Conservation (phyloP, 2,888 invertebrate genomes). For the Chorisops tibialis region DNA sequence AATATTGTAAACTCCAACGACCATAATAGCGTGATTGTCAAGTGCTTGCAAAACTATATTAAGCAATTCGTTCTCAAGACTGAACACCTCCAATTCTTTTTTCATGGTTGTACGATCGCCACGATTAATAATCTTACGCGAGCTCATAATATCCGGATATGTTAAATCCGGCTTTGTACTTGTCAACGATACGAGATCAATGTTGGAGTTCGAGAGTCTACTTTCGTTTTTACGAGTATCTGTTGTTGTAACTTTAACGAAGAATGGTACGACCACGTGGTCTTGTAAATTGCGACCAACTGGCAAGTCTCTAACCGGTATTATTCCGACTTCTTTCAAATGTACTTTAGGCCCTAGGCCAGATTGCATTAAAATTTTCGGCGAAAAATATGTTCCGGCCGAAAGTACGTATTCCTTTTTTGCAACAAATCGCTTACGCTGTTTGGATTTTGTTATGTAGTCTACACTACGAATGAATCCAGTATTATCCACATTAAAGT, state of each 20-base stretch:
- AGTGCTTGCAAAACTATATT: not conserved
- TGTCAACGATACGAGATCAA: not conserved
- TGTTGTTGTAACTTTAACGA: constrained; percentile 30
- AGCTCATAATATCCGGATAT: not conserved
- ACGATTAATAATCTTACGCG: not conserved
- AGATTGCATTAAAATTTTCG: constrained; percentile 46
- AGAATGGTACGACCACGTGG: constrained; percentile 60
- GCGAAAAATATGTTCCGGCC: constrained; percentile 45
- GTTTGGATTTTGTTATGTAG: not conserved
- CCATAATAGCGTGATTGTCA: not conserved
- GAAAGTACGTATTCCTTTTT: constrained; percentile 44
- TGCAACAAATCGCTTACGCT: not conserved
- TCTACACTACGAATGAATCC: not conserved
- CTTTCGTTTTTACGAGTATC: not conserved
- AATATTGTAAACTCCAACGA: constrained; percentile 34
- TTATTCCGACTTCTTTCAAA: constrained; percentile 38
- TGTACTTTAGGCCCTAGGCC: constrained; percentile 44
- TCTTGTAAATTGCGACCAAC: constrained; percentile 78
- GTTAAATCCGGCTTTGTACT: constrained; percentile 32
- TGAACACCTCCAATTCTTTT: not conserved
- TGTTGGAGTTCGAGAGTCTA: constrained; percentile 38
- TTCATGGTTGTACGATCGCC: not conserved
- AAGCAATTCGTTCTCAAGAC: not conserved
- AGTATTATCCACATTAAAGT: not conserved
- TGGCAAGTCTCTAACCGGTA: constrained; percentile 37